Evolutionary conservation across 2,113 vertebrate species (phyloP).

Genomic region (Grus americana): DNA sequence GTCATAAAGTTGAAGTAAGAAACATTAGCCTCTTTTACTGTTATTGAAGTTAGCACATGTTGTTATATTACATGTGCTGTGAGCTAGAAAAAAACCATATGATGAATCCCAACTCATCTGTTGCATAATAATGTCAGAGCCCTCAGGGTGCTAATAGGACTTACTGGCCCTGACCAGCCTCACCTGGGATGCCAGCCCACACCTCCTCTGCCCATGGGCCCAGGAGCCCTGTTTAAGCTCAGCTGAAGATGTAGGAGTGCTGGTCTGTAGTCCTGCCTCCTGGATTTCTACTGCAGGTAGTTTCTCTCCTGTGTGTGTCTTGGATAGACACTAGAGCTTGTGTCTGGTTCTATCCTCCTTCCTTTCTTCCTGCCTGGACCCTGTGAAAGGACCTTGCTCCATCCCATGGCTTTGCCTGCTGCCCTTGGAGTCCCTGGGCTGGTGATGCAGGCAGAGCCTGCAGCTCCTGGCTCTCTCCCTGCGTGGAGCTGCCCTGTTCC

Average conservation of each 20-base stretch:
- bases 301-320: fast-evolving
- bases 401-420: background rate
- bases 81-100: background rate
- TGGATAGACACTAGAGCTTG: fast-evolving
- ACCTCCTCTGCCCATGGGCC: background rate
- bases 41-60: background rate
- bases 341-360: background rate
- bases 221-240: background rate
- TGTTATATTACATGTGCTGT: background rate
- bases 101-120: background rate
- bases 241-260: fast-evolving
- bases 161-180: background rate
- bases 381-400: background rate
- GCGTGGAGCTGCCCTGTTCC: fast-evolving
- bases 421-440: too few species aligned
- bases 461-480: too few species aligned
- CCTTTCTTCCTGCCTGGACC: background rate
- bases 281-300: fast-evolving
- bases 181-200: background rate
- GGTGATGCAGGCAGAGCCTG: too few species aligned
- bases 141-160: background rate
- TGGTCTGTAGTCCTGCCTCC: background rate
- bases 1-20: background rate
- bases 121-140: background rate
- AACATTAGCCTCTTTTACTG: background rate